These are phyloP conservation scores for Amphipyra berbera DNA, from an alignment of 2,888 invertebrate genomes.

Conservation along the genomic window DNA sequence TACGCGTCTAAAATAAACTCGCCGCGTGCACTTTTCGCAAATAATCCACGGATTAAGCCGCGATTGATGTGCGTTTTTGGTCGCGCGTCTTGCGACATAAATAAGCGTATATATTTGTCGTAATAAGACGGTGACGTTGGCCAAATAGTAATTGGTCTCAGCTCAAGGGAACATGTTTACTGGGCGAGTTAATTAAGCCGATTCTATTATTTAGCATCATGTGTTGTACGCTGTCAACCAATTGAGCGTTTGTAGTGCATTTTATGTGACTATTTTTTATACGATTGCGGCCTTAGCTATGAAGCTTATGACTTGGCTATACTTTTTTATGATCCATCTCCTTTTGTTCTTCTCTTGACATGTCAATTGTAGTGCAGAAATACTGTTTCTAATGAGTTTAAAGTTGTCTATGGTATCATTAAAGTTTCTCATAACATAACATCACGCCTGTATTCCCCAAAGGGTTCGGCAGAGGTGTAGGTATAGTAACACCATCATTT, in stretches of 20 bases:
- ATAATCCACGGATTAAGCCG: constrained; percentile 80
- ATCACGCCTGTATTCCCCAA: too few relatives aligned
- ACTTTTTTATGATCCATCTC: constrained; percentile 20
- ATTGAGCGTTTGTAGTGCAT: constrained; percentile 50
- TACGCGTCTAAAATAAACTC: constrained; percentile 67
- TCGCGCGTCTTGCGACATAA: constrained; percentile 75
- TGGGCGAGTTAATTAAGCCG: constrained; percentile 70
- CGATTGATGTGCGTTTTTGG: constrained; percentile 81
- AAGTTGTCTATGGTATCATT: too few relatives aligned
- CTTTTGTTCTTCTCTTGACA: constrained; percentile 4
- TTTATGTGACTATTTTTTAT: constrained; percentile 53
- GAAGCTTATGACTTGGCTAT: constrained; percentile 7
- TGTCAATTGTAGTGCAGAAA: constrained; percentile 32
- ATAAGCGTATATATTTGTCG: constrained; percentile 73
- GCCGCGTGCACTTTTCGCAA: constrained; percentile 79
- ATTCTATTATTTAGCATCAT: constrained; percentile 61
- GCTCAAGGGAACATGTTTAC: constrained; percentile 73
- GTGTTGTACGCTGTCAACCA: constrained; percentile 32
- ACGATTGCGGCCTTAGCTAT: constrained; percentile 21
- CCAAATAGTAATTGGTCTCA: constrained; percentile 72
- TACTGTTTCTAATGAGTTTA: not conserved
- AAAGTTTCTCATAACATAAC: too few relatives aligned
- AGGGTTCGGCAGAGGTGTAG: too few relatives aligned
- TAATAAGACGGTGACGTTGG: constrained; percentile 64
- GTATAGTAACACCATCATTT: too few relatives aligned